Conservation (phyloP, 2,888 invertebrate species). For the Nymphalis c-album region DNA sequence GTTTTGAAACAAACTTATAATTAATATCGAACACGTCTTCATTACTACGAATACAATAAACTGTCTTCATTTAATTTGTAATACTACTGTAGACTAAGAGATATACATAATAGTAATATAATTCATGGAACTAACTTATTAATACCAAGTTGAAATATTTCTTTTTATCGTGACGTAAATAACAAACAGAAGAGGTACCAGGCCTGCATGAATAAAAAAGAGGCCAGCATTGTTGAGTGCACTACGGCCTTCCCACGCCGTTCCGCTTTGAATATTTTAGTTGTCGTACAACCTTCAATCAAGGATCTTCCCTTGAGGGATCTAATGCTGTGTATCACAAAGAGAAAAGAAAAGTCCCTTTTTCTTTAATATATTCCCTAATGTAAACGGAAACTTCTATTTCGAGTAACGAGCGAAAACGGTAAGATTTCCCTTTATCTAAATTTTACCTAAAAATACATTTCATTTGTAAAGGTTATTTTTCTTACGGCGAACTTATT, state of each 20-base stretch:
- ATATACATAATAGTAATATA: too few species aligned
- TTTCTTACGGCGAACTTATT: slow-evolving; percentile 3
- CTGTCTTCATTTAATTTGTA: too few species aligned
- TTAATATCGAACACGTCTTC: too few species aligned
- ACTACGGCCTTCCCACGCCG: slow-evolving; percentile 21
- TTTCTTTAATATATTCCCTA: slow-evolving; percentile 25
- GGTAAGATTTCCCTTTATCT: slow-evolving; percentile 15
- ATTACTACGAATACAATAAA: too few species aligned
- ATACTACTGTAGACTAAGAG: too few species aligned
- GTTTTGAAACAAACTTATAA: slow-evolving; percentile 17
- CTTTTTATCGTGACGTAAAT: not conserved
- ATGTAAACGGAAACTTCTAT: slow-evolving; percentile 33
- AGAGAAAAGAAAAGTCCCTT: slow-evolving; percentile 30
- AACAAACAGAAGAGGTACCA: slow-evolving; percentile 24
- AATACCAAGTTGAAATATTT: too few species aligned
- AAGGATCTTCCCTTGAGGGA: slow-evolving; percentile 32
- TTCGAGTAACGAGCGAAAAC: slow-evolving; percentile 30
- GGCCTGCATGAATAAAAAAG: not conserved
- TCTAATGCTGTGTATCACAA: slow-evolving; percentile 27
- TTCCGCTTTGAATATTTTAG: slow-evolving; percentile 41
- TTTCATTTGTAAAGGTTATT: slow-evolving; percentile 13
- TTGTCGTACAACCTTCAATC: slow-evolving; percentile 42
- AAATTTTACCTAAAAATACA: slow-evolving; percentile 18
- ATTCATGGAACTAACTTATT: too few species aligned
- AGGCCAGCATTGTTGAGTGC: slow-evolving; percentile 16